Evolutionary conservation across 2,797 vertebrate species (phyloP), one percentile per base, ranked within the genome.

Genomic region (Ataeniobius toweri): DNA sequence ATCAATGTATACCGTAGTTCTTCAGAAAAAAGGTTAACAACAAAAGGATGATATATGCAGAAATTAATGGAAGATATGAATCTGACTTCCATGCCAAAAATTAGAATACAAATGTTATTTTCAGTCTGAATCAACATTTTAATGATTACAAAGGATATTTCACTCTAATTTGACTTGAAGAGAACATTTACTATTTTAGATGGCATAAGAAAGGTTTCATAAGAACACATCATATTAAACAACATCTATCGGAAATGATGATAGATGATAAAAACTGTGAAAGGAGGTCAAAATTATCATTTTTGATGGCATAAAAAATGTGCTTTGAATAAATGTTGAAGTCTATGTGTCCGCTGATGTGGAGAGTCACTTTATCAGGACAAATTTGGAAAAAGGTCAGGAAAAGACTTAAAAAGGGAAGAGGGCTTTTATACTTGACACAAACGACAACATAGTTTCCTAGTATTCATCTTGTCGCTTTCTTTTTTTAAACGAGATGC

Each of bases 61-160:
- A 82, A 88, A 93, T 94, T 93, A 94, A 87, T 87, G 87, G 85
- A 94, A 86, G 75, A 93, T 91, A 79, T 90, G 73, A 89, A 82
- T 90, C 88, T 80, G 80, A 84, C 46, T 31, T 81, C 77, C 95
- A 96, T 96, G 95, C 94, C 91, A 51, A 89, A 82, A 73, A 89
- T 81, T 86, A 91, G 80, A 85, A 73, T 84, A 89, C 78, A 91
- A 84, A 82, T 55, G 88, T 91, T 89, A 88, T 86, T 44, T 81
- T 73, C 85, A 81, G 82, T 63, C 76, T 88, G 51, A 71, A 81
- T 84, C 51, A 84, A 90, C 71, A 82, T 81, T 82, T 80, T 24
- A 86, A 73, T 28, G 67, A 44, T 48, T 58, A 79, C 1, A 56
- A 53, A 56, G 76, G 71, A 83, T 80, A 74, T 22, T 65, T 80